phyloP scores from a whole-genome alignment of 2,888 invertebrate species.

The Chloroclysta siterata region DNA sequence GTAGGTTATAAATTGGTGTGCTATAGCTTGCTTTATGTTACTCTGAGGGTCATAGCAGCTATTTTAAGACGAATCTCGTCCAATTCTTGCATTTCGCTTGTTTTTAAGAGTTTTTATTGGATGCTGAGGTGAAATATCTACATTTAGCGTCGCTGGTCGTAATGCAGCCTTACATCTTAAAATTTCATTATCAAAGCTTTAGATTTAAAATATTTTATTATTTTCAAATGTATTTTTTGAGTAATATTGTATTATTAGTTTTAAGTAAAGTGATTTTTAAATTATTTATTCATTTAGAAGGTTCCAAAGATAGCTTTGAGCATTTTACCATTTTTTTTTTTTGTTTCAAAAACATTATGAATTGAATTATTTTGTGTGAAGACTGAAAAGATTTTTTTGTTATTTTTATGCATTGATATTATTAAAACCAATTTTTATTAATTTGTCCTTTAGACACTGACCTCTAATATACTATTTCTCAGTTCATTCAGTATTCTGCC shows the following conservation, averaged over 20 bases:
- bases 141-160: not conserved
- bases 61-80: slow-evolving; percentile 14
- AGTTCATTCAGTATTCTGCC: too few relatives aligned
- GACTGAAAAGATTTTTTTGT: slow-evolving; percentile 7
- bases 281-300: slow-evolving; percentile 18
- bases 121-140: too few relatives aligned
- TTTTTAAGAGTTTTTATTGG: not conserved
- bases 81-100: slow-evolving; percentile 11
- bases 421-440: too few relatives aligned
- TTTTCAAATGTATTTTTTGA: slow-evolving; percentile 21
- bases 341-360: not conserved
- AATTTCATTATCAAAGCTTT: not conserved
- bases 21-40: slow-evolving; percentile 3
- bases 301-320: slow-evolving; percentile 28
- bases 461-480: too few relatives aligned
- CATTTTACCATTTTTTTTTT: slow-evolving; percentile 16
- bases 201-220: slow-evolving; percentile 6
- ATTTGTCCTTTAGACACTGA: too few relatives aligned
- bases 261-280: slow-evolving; percentile 26
- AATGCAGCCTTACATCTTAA: not conserved
- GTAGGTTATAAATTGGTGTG: not conserved
- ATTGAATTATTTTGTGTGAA: slow-evolving; percentile 2
- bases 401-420: slow-evolving; percentile 6
- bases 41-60: slow-evolving; percentile 8
- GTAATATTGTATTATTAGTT: slow-evolving; percentile 35